These are phyloP conservation scores for Empidonax alnorum DNA, from an alignment of 2,113 vertebrate genomes.

Conservation along the genomic window DNA sequence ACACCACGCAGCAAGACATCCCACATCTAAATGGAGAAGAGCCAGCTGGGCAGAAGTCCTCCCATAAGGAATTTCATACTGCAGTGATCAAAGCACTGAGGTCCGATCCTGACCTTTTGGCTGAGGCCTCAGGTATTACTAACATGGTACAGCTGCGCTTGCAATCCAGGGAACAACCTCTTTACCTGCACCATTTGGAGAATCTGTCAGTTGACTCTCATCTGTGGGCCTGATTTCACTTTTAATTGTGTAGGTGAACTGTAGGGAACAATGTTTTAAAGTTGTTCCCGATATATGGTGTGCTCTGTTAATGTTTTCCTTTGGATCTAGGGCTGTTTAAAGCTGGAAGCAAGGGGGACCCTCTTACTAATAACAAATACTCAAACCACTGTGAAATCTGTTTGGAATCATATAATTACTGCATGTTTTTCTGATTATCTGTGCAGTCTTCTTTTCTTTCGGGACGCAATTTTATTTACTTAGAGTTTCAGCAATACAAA, in stretches of 20 bases:
- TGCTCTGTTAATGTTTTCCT: background rate
- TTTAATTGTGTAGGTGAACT: background rate
- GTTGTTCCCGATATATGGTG: background rate
- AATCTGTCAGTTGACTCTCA: slow-evolving; percentile 22
- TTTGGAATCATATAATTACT: slow-evolving; percentile 27
- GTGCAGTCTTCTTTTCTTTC: background rate
- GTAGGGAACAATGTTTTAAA: background rate
- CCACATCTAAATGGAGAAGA: slow-evolving; percentile 23
- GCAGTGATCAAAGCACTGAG: slow-evolving; percentile 81
- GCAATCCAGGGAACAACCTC: background rate
- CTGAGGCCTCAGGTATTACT: slow-evolving; percentile 78
- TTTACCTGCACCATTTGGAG: background rate
- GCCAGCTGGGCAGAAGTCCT: slow-evolving; percentile 59
- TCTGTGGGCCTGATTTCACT: slow-evolving; percentile 12
- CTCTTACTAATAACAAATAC: slow-evolving; percentile 28
- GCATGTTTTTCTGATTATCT: slow-evolving; percentile 33
- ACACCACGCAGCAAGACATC: slow-evolving; percentile 45
- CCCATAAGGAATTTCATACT: slow-evolving; percentile 81
- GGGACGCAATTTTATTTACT: background rate
- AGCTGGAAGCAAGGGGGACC: background rate
- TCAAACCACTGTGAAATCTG: background rate
- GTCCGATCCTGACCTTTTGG: slow-evolving; percentile 70
- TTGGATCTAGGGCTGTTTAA: background rate
- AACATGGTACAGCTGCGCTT: background rate
- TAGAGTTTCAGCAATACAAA: background rate